These are phyloP conservation scores for Aphelenchoides avenae DNA, from an alignment of 1,140 invertebrate species.

Conservation along the genomic window DNA sequence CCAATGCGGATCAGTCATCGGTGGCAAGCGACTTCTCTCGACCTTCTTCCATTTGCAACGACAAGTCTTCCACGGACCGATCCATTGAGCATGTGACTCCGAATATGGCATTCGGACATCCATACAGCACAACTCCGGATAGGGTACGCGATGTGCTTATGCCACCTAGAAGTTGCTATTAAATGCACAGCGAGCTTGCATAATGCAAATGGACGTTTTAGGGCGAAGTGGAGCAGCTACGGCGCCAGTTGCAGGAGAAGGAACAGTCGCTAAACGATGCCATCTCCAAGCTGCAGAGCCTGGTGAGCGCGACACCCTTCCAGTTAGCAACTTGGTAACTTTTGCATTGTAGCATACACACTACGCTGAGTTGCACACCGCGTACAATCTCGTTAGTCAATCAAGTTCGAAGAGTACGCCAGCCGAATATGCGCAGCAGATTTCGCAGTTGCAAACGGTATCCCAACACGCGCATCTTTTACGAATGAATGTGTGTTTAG, in stretches of 20 bases:
- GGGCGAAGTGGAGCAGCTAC: conserved; percentile 21
- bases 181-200: background rate
- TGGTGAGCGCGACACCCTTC: conserved; percentile 12
- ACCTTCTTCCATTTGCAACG: conserved; percentile 13
- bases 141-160: background rate
- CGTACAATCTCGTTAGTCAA: conserved; percentile 32
- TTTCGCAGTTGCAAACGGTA: conserved; percentile 41
- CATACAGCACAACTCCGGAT: conserved; percentile 6
- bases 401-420: background rate
- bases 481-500: conserved; percentile 12
- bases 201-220: conserved; percentile 33
- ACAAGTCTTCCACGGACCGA: conserved; percentile 10
- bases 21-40: conserved; percentile 6
- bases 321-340: conserved; percentile 1
- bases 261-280: conserved; percentile 18
- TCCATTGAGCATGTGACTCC: background rate
- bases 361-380: conserved; percentile 34
- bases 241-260: conserved; percentile 23
- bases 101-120: conserved; percentile 8
- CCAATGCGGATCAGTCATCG: no score
- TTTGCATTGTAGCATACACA: conserved; percentile 39
- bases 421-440: conserved; percentile 27
- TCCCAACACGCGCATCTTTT: background rate
- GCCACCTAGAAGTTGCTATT: background rate
- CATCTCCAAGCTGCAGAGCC: conserved; percentile 14